These are phyloP conservation scores for Pampusana beccarii DNA, from an alignment of 2,113 vertebrate genomes.

Conservation along the genomic window DNA sequence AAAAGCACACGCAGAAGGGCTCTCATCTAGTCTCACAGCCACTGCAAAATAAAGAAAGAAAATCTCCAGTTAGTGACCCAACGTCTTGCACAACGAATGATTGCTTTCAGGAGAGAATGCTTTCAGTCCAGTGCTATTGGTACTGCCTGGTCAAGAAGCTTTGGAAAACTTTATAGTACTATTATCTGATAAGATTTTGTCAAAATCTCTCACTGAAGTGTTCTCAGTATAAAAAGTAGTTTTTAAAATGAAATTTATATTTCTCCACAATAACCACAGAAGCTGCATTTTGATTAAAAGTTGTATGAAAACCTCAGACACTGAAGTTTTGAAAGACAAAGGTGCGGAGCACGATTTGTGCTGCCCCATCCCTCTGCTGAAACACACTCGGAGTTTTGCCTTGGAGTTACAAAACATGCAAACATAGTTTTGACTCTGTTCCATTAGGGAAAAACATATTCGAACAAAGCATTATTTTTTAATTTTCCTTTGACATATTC, in stretches of 20 bases:
- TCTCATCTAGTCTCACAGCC: neutral
- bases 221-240: neutral
- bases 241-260: neutral
- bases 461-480: neutral
- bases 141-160: neutral
- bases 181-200: neutral
- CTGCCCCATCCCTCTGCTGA: neutral
- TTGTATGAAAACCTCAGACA: neutral
- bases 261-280: neutral
- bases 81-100: neutral
- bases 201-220: neutral
- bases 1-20: neutral
- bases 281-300: neutral
- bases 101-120: neutral
- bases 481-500: neutral
- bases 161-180: neutral
- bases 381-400: neutral
- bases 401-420: conserved; percentile 49
- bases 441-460: neutral
- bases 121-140: neutral
- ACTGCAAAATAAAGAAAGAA: neutral
- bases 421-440: neutral
- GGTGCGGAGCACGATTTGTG: neutral
- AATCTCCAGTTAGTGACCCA: neutral
- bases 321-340: neutral